Base-by-base conservation (phyloP, 2,797 vertebrate species). In the Chloroceryle inda region DNA sequence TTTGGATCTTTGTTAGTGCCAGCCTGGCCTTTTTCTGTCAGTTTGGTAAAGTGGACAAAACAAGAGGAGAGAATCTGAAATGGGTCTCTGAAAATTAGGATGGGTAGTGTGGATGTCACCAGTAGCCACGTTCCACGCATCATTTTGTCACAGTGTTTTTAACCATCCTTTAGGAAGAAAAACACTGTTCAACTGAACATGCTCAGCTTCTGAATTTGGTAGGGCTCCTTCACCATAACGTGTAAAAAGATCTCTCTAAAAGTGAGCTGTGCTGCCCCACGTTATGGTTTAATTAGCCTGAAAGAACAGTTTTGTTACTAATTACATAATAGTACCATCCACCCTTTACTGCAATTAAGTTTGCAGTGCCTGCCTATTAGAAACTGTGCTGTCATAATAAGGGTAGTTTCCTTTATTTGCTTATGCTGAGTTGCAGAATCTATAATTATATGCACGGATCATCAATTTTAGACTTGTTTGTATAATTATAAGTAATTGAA, bases 401-500 rank as follows among this genome's bases (percentile, higher is more conserved):
- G 88, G 83, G 38, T 86, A 52, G 87, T 75, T 97, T 96, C 93
- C 59, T 95, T 95, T 95, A 92, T 96, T 96, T 95, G 92, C 93
- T 93, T 88, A 85, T 86, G 83, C 88, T 89, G 92, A 96, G 83
- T 91, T 93, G 90, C 89, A 93, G 78, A 79, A 96, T 96, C 85
- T 67, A 37, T 95, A 97, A 97, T 97, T 98, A 94, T 62, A 85
- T 88, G 84, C 82, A 94, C 2, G 3, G 85, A 91, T 97, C 86
- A 97, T 97, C 96, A 83, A 40, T 95, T 97, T 96, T 85, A 90
- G 88, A 89, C 93, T 97, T 97, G 87, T 96, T 97, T 98, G 92
- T 96, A 59, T 97, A 97, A 97, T 98, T 96, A 92, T 58, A 93
- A 96, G 92, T 98, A 97, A 97, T 91, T 96, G 92, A 97, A 97